phyloP scores from a whole-genome alignment of 2,113 vertebrate species.

The Apus apus region DNA sequence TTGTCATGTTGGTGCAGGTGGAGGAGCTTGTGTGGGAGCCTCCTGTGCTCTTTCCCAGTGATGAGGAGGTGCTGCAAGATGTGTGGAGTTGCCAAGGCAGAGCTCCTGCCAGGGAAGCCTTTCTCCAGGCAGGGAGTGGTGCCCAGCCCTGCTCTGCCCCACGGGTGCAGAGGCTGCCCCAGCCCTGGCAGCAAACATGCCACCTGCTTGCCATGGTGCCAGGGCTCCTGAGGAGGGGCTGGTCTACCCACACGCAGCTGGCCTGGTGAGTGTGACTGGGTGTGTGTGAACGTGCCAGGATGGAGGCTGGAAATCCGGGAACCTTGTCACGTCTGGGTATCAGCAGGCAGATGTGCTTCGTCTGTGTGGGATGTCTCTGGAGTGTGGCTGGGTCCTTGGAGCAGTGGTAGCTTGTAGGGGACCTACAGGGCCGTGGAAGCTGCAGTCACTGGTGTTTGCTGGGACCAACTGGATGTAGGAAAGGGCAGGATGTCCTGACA shows the following conservation, averaged over 20 bases:
- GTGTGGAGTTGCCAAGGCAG: neutral
- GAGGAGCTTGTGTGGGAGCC: neutral
- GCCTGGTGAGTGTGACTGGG: neutral
- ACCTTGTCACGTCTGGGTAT: neutral
- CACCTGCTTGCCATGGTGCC: neutral
- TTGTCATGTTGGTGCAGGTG: neutral
- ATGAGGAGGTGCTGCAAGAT: neutral
- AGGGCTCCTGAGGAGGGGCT: neutral
- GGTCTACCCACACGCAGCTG: neutral
- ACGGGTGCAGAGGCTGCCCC: neutral
- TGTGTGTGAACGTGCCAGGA: neutral
- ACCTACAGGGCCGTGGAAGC: neutral
- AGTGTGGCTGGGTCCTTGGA: neutral
- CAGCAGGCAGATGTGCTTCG: neutral
- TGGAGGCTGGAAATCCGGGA: neutral
- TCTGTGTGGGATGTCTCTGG: neutral
- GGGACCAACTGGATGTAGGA: neutral
- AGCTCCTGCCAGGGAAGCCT: neutral
- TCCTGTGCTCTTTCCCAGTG: neutral
- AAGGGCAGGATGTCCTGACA: conserved; percentile 1
- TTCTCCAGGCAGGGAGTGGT: accelerated
- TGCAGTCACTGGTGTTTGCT: neutral
- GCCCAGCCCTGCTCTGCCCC: neutral
- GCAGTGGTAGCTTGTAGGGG: neutral
- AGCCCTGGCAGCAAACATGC: neutral